phyloP scores from a whole-genome alignment of 2,888 invertebrate species.

The Aethes cnicana region DNA sequence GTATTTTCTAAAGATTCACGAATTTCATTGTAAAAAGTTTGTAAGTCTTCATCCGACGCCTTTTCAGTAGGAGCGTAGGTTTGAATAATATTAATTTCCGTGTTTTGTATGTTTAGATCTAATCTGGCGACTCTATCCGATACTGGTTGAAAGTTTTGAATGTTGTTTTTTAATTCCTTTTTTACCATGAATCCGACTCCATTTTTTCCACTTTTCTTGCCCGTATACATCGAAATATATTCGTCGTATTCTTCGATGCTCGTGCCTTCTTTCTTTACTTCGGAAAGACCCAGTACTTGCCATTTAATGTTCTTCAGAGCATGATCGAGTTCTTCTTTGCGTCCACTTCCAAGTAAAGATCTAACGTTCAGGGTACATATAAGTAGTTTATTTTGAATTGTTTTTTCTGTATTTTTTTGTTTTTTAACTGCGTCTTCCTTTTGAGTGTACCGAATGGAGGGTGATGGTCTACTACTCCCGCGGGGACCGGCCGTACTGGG shows the following conservation, averaged over 20 bases:
- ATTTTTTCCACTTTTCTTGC: background rate
- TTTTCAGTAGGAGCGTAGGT: background rate
- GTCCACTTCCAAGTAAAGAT: background rate
- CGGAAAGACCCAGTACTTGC: background rate
- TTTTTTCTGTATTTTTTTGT: background rate
- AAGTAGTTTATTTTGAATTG: background rate
- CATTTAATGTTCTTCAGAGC: background rate
- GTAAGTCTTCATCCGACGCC: background rate
- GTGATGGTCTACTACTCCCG: slow-evolving; percentile 26
- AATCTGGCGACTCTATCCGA: slow-evolving; percentile 3
- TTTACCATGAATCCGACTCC: background rate
- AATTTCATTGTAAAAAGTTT: background rate
- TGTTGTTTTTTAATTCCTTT: background rate
- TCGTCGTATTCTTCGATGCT: background rate
- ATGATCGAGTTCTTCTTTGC: background rate
- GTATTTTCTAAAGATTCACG: background rate
- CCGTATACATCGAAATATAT: background rate
- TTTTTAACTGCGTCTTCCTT: background rate
- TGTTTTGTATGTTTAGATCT: background rate
- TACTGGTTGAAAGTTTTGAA: background rate
- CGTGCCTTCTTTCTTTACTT: background rate
- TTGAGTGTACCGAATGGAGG: slow-evolving; percentile 9
- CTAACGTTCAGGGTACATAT: background rate
- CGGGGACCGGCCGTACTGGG: slow-evolving; percentile 32
- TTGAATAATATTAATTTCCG: slow-evolving; percentile 1